phyloP scores from a whole-genome alignment of 2,888 invertebrate species.

The Idaea straminata region DNA sequence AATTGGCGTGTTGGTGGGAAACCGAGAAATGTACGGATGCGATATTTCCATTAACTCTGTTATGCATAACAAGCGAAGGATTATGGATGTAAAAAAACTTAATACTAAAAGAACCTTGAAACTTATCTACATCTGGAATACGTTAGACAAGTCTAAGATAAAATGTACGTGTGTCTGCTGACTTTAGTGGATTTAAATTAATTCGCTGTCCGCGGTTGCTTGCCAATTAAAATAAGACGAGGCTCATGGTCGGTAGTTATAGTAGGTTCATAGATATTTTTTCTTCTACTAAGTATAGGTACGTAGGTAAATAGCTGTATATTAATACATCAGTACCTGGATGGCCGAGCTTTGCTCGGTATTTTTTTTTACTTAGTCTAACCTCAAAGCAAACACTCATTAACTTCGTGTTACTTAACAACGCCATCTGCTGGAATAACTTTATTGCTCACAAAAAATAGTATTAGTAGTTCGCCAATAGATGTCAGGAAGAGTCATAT shows the following conservation, averaged over 20 bases:
- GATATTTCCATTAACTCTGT: constrained; percentile 54
- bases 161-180: constrained; percentile 20
- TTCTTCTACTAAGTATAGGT: too few relatives aligned
- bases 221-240: not conserved
- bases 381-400: too few relatives aligned
- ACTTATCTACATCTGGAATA: constrained; percentile 38
- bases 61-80: constrained; percentile 54
- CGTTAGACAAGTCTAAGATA: not conserved
- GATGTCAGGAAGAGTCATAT: too few relatives aligned
- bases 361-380: too few relatives aligned
- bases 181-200: constrained; percentile 8
- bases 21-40: constrained; percentile 53
- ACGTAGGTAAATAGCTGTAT: too few relatives aligned
- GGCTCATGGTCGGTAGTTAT: not conserved
- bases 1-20: constrained; percentile 71
- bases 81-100: constrained; percentile 43
- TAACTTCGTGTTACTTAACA: too few relatives aligned
- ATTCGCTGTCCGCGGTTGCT: not conserved
- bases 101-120: constrained; percentile 43
- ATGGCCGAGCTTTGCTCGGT: too few relatives aligned
- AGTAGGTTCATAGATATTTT: too few relatives aligned
- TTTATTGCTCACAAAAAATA: too few relatives aligned
- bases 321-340: too few relatives aligned
- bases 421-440: too few relatives aligned
- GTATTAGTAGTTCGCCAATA: too few relatives aligned